phyloP scores from a whole-genome alignment of 2,113 vertebrate species.

The Serinus canaria region DNA sequence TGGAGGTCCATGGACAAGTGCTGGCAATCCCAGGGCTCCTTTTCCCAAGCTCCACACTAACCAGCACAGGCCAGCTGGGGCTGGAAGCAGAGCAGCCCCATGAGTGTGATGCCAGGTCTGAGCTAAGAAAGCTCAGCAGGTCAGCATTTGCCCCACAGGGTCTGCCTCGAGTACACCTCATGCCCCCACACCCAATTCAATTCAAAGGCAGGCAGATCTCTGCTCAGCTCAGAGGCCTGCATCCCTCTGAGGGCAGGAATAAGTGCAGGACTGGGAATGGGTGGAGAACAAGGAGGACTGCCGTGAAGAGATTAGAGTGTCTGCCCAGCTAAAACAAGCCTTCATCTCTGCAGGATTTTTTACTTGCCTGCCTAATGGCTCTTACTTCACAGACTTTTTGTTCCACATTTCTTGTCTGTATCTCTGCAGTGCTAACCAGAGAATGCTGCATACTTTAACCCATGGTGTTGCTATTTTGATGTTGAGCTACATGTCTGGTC shows the following conservation, averaged over 20 bases:
- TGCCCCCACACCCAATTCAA: not conserved
- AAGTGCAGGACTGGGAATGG: not conserved
- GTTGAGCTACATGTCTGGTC: not conserved
- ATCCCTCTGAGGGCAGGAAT: not conserved
- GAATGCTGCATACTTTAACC: conserved; percentile 1
- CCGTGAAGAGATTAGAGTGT: not conserved
- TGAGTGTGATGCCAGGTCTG: not conserved
- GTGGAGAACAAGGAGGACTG: not conserved
- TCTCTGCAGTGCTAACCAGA: not conserved
- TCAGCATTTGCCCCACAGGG: not conserved
- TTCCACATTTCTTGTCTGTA: not conserved
- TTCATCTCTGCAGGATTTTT: conserved; percentile 37
- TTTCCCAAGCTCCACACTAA: not conserved
- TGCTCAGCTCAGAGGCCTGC: not conserved
- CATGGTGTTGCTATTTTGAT: not conserved
- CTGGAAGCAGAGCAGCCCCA: not conserved
- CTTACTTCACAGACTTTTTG: not conserved
- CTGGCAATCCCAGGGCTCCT: not conserved
- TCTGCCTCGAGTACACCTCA: not conserved
- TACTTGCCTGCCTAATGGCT: not conserved
- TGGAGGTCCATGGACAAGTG: not conserved
- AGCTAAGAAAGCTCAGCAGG: not conserved
- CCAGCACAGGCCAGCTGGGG: not conserved
- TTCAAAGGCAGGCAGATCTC: not conserved
- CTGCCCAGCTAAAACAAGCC: not conserved